A percentile compares a stretch with the other conserved stretches of the same genome.
Conservation (phyloP, 2,797 vertebrate species). For the Capromys pilorides region DNA sequence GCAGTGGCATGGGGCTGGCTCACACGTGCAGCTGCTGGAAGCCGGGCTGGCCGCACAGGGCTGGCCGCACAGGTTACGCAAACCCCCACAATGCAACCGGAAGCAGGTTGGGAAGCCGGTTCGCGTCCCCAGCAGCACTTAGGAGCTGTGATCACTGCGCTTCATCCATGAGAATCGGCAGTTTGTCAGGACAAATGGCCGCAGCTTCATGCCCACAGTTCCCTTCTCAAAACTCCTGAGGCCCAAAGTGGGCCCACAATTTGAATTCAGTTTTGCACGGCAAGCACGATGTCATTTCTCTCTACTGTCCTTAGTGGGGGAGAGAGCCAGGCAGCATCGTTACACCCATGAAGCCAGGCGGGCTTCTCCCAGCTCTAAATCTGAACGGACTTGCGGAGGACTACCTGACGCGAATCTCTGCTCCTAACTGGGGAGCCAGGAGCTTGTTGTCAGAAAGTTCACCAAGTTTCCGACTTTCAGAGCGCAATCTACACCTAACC, state of each 20-base stretch:
- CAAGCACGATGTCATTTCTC: slow-evolving; percentile 33
- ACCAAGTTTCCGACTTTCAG: neutral
- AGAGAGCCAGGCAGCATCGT: neutral
- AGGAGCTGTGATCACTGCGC: slow-evolving; percentile 51
- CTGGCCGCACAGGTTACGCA: neutral
- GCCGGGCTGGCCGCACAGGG: neutral
- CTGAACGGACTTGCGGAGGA: neutral
- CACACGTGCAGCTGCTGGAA: slow-evolving; percentile 12
- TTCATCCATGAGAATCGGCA: slow-evolving; percentile 75
- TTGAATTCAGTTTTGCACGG: slow-evolving; percentile 30
- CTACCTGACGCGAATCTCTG: neutral
- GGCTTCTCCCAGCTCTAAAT: neutral
- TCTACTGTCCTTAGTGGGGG: neutral
- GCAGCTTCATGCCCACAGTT: slow-evolving; percentile 73
- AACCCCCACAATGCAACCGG: neutral
- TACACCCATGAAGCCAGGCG: accelerated
- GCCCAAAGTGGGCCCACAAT: slow-evolving; percentile 32
- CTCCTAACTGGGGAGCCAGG: accelerated
- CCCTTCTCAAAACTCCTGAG: slow-evolving; percentile 79
- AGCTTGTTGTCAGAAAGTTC: neutral
- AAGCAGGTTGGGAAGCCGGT: slow-evolving; percentile 29
- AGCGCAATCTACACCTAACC: neutral
- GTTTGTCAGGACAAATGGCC: slow-evolving; percentile 79
- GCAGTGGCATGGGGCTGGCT: slow-evolving; percentile 33
- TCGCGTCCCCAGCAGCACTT: slow-evolving; percentile 43